Conservation (phyloP, 2,888 invertebrate genomes). For the Yponomeuta evonymella region DNA sequence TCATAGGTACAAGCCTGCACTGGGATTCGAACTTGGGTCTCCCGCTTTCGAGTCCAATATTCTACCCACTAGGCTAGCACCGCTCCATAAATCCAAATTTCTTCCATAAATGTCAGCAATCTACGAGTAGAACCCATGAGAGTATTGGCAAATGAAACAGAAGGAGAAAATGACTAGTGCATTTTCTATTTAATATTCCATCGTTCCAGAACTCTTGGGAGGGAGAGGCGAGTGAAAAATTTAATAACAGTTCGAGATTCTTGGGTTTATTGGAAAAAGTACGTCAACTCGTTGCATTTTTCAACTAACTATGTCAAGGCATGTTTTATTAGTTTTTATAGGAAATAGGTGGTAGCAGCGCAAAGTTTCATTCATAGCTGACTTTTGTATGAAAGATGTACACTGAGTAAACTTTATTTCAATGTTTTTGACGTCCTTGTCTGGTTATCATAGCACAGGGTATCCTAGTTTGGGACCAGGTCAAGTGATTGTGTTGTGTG, state of each 20-base stretch:
- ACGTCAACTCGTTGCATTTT: constrained; percentile 13
- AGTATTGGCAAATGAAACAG: not conserved
- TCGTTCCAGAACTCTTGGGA: constrained; percentile 27
- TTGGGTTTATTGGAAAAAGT: constrained; percentile 17
- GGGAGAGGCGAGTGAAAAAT: constrained; percentile 29
- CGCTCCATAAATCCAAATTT: no score
- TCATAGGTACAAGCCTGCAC: no score
- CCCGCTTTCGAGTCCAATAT: no score
- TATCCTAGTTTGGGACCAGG: no score
- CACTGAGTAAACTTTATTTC: not conserved
- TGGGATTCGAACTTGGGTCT: no score
- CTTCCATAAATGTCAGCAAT: no score
- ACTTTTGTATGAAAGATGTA: not conserved
- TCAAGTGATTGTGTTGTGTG: no score
- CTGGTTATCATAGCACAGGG: no score
- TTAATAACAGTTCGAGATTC: constrained; percentile 25
- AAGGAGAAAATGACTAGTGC: constrained; percentile 15
- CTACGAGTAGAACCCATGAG: not conserved
- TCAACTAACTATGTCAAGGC: constrained; percentile 4
- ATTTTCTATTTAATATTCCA: constrained; percentile 35
- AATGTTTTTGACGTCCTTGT: no score
- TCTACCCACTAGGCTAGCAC: no score
- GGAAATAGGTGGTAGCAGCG: not conserved
- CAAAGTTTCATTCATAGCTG: not conserved
- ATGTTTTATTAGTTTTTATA: not conserved